Evolutionary conservation across 2,888 invertebrate genomes (phyloP), one percentile per base, ranked within the genome.

Genomic region (Leucania comma): DNA sequence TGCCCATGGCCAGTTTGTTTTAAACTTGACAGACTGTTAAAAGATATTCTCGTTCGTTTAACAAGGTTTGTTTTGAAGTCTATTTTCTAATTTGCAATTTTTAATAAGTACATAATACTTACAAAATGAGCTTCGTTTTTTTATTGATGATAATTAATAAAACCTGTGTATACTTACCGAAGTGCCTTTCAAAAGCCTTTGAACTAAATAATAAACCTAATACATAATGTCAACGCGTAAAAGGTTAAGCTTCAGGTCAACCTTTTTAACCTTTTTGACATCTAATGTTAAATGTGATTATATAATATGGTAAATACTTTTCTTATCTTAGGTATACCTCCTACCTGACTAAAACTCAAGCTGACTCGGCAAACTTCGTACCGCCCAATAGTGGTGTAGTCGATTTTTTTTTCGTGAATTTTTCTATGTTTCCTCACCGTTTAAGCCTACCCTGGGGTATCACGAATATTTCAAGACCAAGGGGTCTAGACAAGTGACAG

Each of bases 201-300:
- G 69, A 32, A 70, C 22, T 35, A 35, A 61, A 61, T n/a, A 71
- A 64, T 57, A 71, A 71, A n/a, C 48, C 17, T 42, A 38, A 51
- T 51, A 67, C 38, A 62, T 64, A 64, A 57, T 57, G 72, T 64
- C 71, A 64, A 42, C 57, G 56, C 50, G 63, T 57, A 65, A 64
- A 71, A 71, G 56, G 56, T 63, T 64, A 57, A 42, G 29, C 24
- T 71, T 64, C 48, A 72, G 42, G 56, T 64, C 57, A 57, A 72
- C 64, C 71, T n/a, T 70, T 17, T 29, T 48, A 38, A 70, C 70
- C 62, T 71, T 72, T 64, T 50, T 32, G 56, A 12, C 42, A 12
- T 64, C n/a, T 57, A 57, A 57, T 32, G 64, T 42, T 71, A 42
- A 24, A 62, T 56, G 14, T 50, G 22, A 56, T 63, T 71, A 64